These are phyloP conservation scores for Gnathonemus longibarbis DNA, from an alignment of 2,113 vertebrate species.

Conservation along the genomic window DNA sequence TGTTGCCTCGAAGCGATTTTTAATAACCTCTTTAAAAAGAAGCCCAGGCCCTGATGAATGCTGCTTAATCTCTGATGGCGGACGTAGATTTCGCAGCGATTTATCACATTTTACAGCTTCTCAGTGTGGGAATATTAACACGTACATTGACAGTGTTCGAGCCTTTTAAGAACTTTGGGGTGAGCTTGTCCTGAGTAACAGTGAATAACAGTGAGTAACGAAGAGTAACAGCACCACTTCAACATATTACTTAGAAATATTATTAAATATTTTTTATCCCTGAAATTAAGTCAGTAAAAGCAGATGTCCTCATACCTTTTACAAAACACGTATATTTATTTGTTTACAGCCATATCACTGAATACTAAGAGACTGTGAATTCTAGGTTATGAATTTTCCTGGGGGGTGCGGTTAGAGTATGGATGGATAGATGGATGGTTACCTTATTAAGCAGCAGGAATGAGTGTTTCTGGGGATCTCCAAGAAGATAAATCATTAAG, in stretches of 20 bases:
- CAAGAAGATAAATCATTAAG: neutral
- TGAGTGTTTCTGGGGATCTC: neutral
- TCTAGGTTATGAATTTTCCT: neutral
- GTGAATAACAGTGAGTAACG: neutral
- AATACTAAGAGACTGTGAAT: neutral
- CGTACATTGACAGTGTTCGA: constrained; percentile 40
- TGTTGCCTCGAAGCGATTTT: constrained; percentile 52
- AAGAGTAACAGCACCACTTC: neutral
- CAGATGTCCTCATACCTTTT: neutral
- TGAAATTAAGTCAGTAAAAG: neutral
- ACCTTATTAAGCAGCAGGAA: neutral
- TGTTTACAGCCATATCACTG: neutral
- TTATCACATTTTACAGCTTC: constrained; percentile 54
- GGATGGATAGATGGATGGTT: neutral
- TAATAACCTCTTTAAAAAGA: constrained; percentile 49
- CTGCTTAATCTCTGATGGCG: constrained; percentile 52
- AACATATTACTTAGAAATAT: neutral
- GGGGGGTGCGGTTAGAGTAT: neutral
- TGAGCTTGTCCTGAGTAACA: neutral
- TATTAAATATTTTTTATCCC: neutral
- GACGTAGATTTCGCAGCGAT: constrained; percentile 38
- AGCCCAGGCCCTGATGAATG: constrained; percentile 54
- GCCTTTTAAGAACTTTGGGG: constrained; percentile 42
- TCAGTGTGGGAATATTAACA: constrained; percentile 55
- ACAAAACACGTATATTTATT: neutral